Percentiles rank a stretch among this genome's conserved stretches.
Conservation (phyloP, 2,797 vertebrate genomes). For the Mus spretus region DNA sequence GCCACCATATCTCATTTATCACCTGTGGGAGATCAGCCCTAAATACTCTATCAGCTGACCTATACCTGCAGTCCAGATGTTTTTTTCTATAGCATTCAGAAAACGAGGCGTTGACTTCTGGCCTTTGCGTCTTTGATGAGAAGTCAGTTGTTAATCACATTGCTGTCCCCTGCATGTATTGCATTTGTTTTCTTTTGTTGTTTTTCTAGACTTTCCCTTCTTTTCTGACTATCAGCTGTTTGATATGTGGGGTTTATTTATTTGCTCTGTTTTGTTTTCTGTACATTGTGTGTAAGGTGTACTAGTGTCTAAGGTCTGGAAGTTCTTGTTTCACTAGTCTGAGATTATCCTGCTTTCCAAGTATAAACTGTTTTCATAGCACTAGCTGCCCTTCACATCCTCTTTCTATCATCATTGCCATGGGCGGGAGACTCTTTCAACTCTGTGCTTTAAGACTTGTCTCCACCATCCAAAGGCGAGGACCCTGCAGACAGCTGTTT, state of each 20-base stretch:
- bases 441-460: conserved; percentile 8
- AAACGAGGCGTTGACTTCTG: background rate
- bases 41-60: background rate
- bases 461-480: background rate
- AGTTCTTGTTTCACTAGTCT: background rate
- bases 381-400: background rate
- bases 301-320: background rate
- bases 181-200: background rate
- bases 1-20: no score
- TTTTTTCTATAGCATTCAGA: background rate
- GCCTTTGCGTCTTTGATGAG: background rate
- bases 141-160: background rate
- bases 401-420: background rate
- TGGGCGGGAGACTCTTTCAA: background rate
- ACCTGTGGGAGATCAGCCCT: background rate
- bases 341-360: conserved; percentile 22
- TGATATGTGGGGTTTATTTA: background rate
- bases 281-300: background rate
- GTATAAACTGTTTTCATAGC: conserved; percentile 2
- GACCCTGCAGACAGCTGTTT: background rate
- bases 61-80: background rate
- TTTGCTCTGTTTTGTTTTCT: background rate
- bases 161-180: background rate
- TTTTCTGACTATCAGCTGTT: no score
- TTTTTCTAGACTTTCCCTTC: background rate